These are phyloP conservation scores for Neodiprion fabricii DNA, from an alignment of 1,140 invertebrate species.

Conservation along the genomic window DNA sequence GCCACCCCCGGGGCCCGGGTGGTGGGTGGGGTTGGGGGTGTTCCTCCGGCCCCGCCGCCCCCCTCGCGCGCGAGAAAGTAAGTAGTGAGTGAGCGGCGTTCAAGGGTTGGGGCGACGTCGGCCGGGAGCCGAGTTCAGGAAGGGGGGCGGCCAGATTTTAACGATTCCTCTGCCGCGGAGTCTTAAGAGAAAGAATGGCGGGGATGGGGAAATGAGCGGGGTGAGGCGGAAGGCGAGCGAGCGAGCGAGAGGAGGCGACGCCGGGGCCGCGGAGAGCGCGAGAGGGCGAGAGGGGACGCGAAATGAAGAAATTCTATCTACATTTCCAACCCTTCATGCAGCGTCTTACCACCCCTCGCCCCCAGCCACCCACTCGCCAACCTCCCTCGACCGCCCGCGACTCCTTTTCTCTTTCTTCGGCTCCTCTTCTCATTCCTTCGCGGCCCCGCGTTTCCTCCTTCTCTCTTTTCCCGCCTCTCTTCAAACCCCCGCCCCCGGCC, in stretches of 20 bases:
- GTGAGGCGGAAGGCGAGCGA: conserved; percentile 11
- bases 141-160: conserved; percentile 61
- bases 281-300: conserved; percentile 46
- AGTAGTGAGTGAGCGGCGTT: conserved; percentile 55
- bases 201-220: conserved; percentile 46
- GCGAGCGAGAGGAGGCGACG: conserved; percentile 10
- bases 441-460: conserved; percentile 23
- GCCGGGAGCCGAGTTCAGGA: conserved; percentile 36
- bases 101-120: conserved; percentile 51
- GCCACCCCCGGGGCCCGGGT: conserved; percentile 17
- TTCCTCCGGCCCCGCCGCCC: conserved; percentile 32
- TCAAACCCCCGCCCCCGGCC: conserved; percentile 18
- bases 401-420: conserved; percentile 19
- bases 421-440: conserved; percentile 35
- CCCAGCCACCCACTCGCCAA: conserved; percentile 4
- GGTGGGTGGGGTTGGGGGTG: not conserved
- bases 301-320: conserved; percentile 65
- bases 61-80: conserved; percentile 48
- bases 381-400: conserved; percentile 27
- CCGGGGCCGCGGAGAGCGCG: conserved; percentile 35
- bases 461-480: conserved; percentile 23
- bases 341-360: conserved; percentile 55
- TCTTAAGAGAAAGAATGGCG: conserved; percentile 64
- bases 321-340: conserved; percentile 64
- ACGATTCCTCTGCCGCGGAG: conserved; percentile 63